Base-by-base conservation (phyloP, 1,140 invertebrate species). In the Trachymyrmex septentrionalis region DNA sequence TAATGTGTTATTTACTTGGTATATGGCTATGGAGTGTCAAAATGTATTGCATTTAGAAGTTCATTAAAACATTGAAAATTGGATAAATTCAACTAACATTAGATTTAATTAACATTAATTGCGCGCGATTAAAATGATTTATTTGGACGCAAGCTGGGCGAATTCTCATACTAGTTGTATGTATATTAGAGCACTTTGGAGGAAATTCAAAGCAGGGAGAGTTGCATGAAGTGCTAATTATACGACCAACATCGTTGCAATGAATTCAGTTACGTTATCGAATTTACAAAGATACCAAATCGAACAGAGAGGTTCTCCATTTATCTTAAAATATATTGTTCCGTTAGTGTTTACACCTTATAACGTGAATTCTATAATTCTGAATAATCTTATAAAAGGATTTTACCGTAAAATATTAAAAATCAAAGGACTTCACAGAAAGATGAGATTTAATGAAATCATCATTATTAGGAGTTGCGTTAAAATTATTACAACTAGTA, bases 181-280 rank as follows among this genome's bases (percentile, higher is more conserved):
- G 24, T 30, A 63, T 73, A 82, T 73, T 61, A 61, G 53, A 14
- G 53, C 19, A 73, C 67, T 82, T 72, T 82, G 24, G 34, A 27
- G 64, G 5, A 44, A 82, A 38, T 61, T 82, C 50, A 73, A 82
- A 82, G 67, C 53, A 19, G 19, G 3, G 30, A 38, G 53, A 73
- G 50, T 27, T 81, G 38, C 10, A 82, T 44, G 53, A 59, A 57
- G 34, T 16, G 34, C 3, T 24, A 24, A 14, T 21, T 27, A 30
- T 48, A 59, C 53, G n/a, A 10, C 34, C 67, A 24, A 59, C n/a
- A 69, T 72, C 57, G 24, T 59, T 30, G n/a, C 44, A 59, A 82
- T 73, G 67, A 82, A 82, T 82, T 59, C 53, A 72, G 10, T 82
- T 72, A 53, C n/a, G 19, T 38, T 55, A 6, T 71, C 78, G 9